phyloP scores from a whole-genome alignment of 2,113 vertebrate species.

The Elephantulus edwardii region DNA sequence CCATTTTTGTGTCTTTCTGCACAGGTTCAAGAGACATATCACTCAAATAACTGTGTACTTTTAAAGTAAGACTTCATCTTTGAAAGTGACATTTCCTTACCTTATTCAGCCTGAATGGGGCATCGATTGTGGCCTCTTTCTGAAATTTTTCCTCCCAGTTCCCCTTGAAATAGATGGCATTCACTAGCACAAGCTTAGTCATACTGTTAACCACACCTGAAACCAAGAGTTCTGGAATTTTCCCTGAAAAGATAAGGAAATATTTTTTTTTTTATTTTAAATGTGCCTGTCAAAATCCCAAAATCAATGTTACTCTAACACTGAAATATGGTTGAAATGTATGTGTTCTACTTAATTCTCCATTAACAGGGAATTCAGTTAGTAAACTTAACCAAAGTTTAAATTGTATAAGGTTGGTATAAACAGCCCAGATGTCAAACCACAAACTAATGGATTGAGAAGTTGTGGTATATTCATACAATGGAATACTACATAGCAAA shows the following conservation, averaged over 20 bases:
- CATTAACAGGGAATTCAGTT: background rate
- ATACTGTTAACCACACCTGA: too few species aligned
- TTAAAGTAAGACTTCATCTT: background rate
- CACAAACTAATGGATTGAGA: too few species aligned
- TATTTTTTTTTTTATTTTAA: background rate
- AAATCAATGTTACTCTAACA: background rate
- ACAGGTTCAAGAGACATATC: constrained; percentile 18
- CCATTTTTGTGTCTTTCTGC: constrained; percentile 86
- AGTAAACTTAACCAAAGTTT: background rate
- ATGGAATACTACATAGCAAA: too few species aligned
- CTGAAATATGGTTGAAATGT: background rate
- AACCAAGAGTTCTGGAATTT: too few species aligned
- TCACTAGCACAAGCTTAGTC: too few species aligned
- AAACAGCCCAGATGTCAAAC: too few species aligned
- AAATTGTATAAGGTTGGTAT: too few species aligned
- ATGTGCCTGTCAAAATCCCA: background rate
- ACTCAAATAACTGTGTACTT: background rate
- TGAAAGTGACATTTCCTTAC: constrained; percentile 69
- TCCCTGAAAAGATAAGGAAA: constrained; percentile 45
- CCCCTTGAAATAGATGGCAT: too few species aligned
- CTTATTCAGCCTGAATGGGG: too few species aligned
- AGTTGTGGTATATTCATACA: too few species aligned
- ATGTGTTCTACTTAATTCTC: background rate
- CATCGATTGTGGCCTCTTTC: too few species aligned
- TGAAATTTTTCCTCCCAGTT: too few species aligned